A percentile compares a stretch with the other conserved stretches of the same genome.
Conservation (phyloP, 2,888 invertebrate genomes). For the Trichogramma evanescens region DNA sequence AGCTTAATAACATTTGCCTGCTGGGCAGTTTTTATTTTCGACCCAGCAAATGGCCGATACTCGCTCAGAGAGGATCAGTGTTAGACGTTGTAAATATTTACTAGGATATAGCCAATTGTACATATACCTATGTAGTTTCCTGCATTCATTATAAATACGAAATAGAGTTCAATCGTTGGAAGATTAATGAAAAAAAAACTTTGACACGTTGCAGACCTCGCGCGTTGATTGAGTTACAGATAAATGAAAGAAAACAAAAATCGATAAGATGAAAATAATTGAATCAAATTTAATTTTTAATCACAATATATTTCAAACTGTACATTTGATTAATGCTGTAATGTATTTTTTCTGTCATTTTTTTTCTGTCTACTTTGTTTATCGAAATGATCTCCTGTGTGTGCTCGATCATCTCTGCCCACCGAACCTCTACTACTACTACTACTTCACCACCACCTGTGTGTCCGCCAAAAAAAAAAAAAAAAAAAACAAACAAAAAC, state of each 20-base stretch:
- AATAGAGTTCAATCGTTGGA: no score
- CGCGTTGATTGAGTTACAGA: not conserved
- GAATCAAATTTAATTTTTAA: not conserved
- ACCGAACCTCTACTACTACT: not conserved
- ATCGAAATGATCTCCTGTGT: slow-evolving; percentile 8
- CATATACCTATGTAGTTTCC: no score
- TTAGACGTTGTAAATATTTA: no score
- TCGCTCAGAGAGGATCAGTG: no score
- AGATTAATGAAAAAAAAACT: no score
- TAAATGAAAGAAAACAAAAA: not conserved
- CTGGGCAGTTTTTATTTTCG: no score
- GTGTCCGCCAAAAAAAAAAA: slow-evolving; percentile 16
- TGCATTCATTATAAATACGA: no score
- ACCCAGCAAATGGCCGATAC: no score
- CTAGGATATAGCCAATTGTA: no score
- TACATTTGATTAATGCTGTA: not conserved
- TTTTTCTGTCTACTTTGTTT: slow-evolving; percentile 11
- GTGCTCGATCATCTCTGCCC: slow-evolving; percentile 22
- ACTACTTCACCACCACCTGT: slow-evolving; percentile 13
- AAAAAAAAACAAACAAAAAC: slow-evolving; percentile 6
- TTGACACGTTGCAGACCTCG: not conserved
- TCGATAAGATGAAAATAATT: not conserved
- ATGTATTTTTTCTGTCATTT: slow-evolving; percentile 16
- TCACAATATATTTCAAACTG: slow-evolving; percentile 12
- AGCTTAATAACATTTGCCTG: no score